Evolutionary conservation across 2,797 vertebrate genomes (phyloP).

Genomic region (Semotilus atromaculatus): DNA sequence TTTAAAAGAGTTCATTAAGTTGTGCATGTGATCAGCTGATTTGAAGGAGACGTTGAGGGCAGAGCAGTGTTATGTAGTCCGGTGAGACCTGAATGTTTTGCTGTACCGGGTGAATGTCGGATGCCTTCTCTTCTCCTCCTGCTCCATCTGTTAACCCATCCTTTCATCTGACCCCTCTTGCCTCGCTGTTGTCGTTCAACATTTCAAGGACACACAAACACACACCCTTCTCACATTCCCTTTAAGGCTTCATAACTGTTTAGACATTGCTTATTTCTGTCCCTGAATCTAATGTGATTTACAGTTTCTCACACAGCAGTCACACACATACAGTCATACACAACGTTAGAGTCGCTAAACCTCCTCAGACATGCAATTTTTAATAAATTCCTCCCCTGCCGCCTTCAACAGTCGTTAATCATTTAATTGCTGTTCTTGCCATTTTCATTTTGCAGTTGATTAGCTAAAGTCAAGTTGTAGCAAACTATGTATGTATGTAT

Average conservation of each 20-base stretch:
- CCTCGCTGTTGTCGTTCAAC: constrained; percentile 7
- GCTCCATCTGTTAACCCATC: constrained; percentile 43
- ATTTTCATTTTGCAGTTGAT: neutral
- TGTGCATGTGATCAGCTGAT: constrained; percentile 16
- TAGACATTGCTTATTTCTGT: constrained; percentile 42
- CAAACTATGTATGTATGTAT: neutral
- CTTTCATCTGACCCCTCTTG: constrained; percentile 35
- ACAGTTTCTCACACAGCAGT: constrained; percentile 25
- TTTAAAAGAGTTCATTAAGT: constrained; percentile 8
- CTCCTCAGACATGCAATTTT: neutral
- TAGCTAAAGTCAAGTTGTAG: neutral
- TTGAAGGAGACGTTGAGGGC: constrained; percentile 31
- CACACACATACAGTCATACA: constrained; percentile 7
- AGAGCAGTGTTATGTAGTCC: constrained; percentile 13
- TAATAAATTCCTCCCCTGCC: neutral
- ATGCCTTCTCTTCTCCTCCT: constrained; percentile 18
- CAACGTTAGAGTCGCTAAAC: neutral
- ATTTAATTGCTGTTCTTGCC: neutral
- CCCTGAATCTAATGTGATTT: constrained; percentile 34
- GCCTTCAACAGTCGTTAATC: neutral
- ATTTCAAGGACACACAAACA: constrained; percentile 21
- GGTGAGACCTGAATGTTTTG: neutral
- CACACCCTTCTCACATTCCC: constrained; percentile 45
- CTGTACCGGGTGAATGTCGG: constrained; percentile 1
- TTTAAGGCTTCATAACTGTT: constrained; percentile 45